Conservation (phyloP, 2,797 vertebrate species). For the Micrastur ruficollis region DNA sequence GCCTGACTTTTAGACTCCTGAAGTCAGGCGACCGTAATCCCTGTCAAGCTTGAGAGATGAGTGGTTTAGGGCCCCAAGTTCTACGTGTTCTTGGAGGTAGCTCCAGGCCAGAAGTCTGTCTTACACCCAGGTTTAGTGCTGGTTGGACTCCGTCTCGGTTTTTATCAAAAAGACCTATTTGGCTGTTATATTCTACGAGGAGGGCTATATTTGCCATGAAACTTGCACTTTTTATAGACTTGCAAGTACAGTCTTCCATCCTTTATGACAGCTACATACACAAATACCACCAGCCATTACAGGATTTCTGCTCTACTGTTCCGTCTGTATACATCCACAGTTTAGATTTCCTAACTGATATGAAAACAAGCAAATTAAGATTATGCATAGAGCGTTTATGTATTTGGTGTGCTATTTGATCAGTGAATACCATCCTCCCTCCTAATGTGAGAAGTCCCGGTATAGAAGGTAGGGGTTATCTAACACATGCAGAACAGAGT, state of each 20-base stretch:
- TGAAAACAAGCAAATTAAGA: not conserved
- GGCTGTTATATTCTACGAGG: not conserved
- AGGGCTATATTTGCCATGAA: not conserved
- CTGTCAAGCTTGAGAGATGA: slow-evolving; percentile 25
- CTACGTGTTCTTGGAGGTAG: not conserved
- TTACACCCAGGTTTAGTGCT: not conserved
- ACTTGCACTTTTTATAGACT: not conserved
- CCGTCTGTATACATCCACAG: not conserved
- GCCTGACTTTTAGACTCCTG: slow-evolving; percentile 27
- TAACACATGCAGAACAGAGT: not conserved
- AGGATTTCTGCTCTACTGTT: not conserved
- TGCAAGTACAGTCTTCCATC: not conserved
- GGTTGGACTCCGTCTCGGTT: not conserved
- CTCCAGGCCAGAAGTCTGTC: not conserved
- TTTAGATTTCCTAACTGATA: not conserved
- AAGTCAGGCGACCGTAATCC: not conserved
- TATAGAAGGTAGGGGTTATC: not conserved
- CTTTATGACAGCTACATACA: not conserved
- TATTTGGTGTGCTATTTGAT: not conserved
- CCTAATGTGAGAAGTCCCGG: not conserved
- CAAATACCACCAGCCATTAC: not conserved
- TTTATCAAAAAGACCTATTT: not conserved
- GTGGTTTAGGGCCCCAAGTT: not conserved
- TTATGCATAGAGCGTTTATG: not conserved
- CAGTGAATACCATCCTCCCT: not conserved